Evolutionary conservation across 2,888 invertebrate genomes (phyloP).

Genomic region (Hanleya hanleyi): DNA sequence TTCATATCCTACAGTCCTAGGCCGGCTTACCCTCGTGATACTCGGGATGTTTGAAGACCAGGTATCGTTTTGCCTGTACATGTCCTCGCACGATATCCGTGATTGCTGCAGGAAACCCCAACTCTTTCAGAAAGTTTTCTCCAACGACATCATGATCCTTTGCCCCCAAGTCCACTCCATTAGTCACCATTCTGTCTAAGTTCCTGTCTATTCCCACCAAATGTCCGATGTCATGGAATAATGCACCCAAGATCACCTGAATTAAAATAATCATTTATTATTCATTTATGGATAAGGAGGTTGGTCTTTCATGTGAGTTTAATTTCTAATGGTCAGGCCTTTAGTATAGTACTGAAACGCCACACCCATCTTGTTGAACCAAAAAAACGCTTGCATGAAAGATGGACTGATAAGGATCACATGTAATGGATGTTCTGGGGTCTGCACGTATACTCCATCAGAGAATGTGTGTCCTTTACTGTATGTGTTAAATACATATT

Average conservation of each 20-base stretch:
- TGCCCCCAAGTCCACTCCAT: slow-evolving; percentile 42
- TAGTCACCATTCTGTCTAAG: slow-evolving; percentile 43
- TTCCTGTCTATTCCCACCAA: slow-evolving; percentile 42
- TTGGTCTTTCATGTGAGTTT: too few species aligned
- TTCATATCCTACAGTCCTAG: too few species aligned
- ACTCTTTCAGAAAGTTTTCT: slow-evolving; percentile 39
- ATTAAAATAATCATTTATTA: slow-evolving; percentile 5
- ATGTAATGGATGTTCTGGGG: too few species aligned
- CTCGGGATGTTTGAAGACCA: slow-evolving; percentile 43
- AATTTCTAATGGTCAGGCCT: too few species aligned
- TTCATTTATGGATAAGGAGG: too few species aligned
- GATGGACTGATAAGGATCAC: too few species aligned
- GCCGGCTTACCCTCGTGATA: slow-evolving; percentile 54
- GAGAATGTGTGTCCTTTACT: too few species aligned
- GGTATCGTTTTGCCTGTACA: slow-evolving; percentile 59
- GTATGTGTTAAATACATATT: too few species aligned
- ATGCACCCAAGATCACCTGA: slow-evolving; percentile 50
- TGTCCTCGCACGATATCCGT: slow-evolving; percentile 50
- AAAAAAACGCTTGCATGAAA: too few species aligned
- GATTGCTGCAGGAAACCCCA: slow-evolving; percentile 43
- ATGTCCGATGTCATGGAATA: slow-evolving; percentile 60
- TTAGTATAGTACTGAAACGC: too few species aligned
- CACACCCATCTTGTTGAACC: too few species aligned
- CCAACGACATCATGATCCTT: slow-evolving; percentile 47
- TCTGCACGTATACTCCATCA: too few species aligned